phyloP scores from a whole-genome alignment of 2,797 vertebrate species.

The Sus cebifrons region DNA sequence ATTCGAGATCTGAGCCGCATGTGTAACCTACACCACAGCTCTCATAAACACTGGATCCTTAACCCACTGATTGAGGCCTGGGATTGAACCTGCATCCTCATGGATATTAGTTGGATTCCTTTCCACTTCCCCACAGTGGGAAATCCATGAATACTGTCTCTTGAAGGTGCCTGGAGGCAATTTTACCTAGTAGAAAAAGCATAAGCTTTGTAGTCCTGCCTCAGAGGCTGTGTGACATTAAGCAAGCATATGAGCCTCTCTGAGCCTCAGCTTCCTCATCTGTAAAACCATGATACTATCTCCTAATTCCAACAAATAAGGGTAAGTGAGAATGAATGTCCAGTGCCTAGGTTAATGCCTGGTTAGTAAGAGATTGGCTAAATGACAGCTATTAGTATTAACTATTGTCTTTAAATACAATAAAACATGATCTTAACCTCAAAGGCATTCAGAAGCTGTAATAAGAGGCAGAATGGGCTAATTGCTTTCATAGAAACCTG shows the following conservation, averaged over 20 bases:
- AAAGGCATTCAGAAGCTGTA: conserved; percentile 65
- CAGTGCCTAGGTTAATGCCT: background rate
- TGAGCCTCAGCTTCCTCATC: conserved; percentile 46
- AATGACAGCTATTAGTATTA: conserved; percentile 46
- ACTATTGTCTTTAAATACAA: conserved; percentile 45
- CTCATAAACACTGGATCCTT: too few species aligned
- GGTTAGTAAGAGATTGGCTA: conserved; percentile 37
- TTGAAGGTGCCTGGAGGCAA: background rate
- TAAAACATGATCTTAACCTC: conserved; percentile 56
- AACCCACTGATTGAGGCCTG: too few species aligned
- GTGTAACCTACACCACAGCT: too few species aligned
- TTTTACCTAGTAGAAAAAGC: background rate
- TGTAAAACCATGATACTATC: conserved; percentile 4
- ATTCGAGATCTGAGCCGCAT: too few species aligned
- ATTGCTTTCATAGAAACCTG: conserved; percentile 46
- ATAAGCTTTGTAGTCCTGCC: background rate
- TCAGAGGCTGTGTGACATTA: conserved; percentile 20
- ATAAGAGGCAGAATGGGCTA: conserved; percentile 35
- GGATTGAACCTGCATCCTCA: too few species aligned
- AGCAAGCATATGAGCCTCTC: background rate
- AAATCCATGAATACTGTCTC: background rate
- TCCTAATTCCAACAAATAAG: conserved; percentile 57
- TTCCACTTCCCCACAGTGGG: too few species aligned
- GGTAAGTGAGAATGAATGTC: conserved; percentile 34
- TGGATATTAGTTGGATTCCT: too few species aligned